Evolutionary conservation across 1,140 invertebrate genomes (phyloP).

Genomic region (Drosophila littoralis): DNA sequence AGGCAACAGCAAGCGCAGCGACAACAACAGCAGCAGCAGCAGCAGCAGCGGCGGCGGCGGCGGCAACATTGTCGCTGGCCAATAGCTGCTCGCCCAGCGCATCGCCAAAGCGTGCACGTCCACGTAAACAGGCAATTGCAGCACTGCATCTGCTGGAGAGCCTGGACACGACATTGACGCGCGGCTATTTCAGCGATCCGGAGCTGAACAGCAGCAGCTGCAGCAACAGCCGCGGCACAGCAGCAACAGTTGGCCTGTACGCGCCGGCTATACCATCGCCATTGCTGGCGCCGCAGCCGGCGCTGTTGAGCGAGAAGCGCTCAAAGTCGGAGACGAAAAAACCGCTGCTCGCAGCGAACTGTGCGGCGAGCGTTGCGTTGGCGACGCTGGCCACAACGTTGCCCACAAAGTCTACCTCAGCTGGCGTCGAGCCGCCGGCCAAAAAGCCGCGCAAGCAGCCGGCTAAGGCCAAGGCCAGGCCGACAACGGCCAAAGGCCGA

Average conservation of each 20-base stretch:
- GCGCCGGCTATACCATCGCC: constrained; percentile 43
- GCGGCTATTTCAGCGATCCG: constrained; percentile 84
- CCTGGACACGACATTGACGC: constrained; percentile 60
- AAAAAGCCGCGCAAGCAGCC: constrained; percentile 39
- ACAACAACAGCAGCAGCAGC: background rate
- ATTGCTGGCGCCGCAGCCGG: constrained; percentile 17
- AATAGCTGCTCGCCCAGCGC: constrained; percentile 35
- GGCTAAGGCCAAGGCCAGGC: constrained; percentile 33
- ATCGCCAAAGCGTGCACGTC: constrained; percentile 67
- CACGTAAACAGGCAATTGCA: constrained; percentile 66
- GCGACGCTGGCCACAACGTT: constrained; percentile 24
- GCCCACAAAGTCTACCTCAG: constrained; percentile 35
- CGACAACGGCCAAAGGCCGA: constrained; percentile 34
- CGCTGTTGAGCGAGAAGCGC: constrained; percentile 55
- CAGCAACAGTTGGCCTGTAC: constrained; percentile 40
- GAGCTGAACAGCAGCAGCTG: constrained; percentile 60
- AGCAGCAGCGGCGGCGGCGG: background rate
- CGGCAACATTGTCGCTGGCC: constrained; percentile 13
- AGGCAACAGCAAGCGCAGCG: constrained; percentile 2
- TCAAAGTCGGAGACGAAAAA: constrained; percentile 84
- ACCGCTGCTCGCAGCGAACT: constrained; percentile 26
- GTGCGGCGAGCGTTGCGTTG: constrained; percentile 12
- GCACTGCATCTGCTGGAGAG: constrained; percentile 63
- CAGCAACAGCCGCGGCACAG: background rate
- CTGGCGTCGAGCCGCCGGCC: constrained; percentile 3